These are phyloP conservation scores for Ramphastos sulfuratus DNA, from an alignment of 2,113 vertebrate species.

Conservation along the genomic window DNA sequence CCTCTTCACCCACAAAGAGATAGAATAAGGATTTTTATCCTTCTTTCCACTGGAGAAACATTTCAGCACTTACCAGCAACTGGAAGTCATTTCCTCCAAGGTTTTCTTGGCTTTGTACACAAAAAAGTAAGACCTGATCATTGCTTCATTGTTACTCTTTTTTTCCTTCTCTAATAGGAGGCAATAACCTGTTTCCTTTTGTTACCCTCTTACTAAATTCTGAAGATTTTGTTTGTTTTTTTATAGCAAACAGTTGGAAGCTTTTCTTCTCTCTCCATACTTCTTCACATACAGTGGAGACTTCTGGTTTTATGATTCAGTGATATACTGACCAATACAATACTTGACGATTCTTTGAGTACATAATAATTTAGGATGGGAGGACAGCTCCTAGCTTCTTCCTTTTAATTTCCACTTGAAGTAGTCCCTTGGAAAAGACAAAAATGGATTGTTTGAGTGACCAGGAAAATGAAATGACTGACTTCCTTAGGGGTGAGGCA, in stretches of 20 bases:
- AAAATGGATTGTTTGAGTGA: background rate
- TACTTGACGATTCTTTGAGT: background rate
- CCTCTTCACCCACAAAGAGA: constrained; percentile 29
- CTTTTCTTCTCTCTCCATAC: background rate
- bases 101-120: constrained; percentile 27
- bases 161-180: background rate
- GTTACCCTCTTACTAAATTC: background rate
- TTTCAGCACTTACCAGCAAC: constrained; percentile 15
- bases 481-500: background rate
- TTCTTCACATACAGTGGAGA: background rate
- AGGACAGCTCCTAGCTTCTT: background rate
- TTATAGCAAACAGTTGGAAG: background rate
- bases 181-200: constrained; percentile 18
- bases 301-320: background rate
- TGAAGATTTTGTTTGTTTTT: background rate
- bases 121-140: constrained; percentile 16
- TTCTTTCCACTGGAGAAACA: background rate
- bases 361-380: background rate
- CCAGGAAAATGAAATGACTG: background rate
- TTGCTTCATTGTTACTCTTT: background rate
- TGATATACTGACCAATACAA: background rate
- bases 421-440: background rate
- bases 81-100: constrained; percentile 53
- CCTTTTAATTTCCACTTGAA: background rate
- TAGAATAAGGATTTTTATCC: constrained; percentile 13